Evolutionary conservation across 92 coral and sea anemone species (phyloP).

Genomic region (Epizoanthus ramosus): DNA sequence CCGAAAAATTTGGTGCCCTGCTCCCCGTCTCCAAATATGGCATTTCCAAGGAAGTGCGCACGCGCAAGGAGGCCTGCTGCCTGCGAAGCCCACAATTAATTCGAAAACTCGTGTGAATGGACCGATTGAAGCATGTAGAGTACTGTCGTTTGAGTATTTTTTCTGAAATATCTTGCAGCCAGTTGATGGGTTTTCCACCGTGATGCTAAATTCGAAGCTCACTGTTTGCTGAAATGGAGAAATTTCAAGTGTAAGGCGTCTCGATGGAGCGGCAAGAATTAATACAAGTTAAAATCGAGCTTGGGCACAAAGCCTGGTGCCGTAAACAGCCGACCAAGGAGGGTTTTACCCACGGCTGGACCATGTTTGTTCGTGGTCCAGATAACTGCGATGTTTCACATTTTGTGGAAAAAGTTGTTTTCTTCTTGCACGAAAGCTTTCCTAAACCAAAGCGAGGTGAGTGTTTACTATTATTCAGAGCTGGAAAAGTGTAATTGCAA

Average conservation of each 20-base stretch:
- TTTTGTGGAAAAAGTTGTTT: conserved; percentile 96
- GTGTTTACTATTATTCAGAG: conserved; percentile 8
- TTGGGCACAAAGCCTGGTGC: conserved; percentile 97
- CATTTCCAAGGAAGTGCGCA: conserved; percentile 23
- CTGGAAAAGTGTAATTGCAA: neutral
- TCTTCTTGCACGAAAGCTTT: conserved; percentile 95
- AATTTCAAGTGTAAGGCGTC: neutral
- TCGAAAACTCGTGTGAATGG: conserved; percentile 42
- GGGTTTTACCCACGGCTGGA: conserved; percentile 98
- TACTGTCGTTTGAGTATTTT: conserved; percentile 15
- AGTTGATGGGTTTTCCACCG: conserved; percentile 21
- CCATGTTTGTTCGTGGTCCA: conserved; percentile 92
- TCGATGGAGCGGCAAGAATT: conserved; percentile 36
- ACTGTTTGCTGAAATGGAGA: conserved; percentile 13
- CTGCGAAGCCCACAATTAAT: conserved; percentile 25
- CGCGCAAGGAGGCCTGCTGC: conserved; percentile 3
- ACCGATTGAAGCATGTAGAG: conserved; percentile 39
- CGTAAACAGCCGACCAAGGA: conserved; percentile 81
- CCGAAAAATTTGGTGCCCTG: neutral
- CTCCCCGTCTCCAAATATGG: conserved; percentile 28
- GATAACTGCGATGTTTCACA: conserved; percentile 92
- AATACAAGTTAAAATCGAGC: conserved; percentile 92
- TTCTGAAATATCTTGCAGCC: conserved; percentile 15
- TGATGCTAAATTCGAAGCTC: neutral
- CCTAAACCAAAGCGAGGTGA: conserved; percentile 92